Percentiles rank a stretch among this genome's conserved stretches.
These are phyloP conservation scores for Lophura nycthemera DNA, from an alignment of 2,113 vertebrate genomes.

Conservation along the genomic window DNA sequence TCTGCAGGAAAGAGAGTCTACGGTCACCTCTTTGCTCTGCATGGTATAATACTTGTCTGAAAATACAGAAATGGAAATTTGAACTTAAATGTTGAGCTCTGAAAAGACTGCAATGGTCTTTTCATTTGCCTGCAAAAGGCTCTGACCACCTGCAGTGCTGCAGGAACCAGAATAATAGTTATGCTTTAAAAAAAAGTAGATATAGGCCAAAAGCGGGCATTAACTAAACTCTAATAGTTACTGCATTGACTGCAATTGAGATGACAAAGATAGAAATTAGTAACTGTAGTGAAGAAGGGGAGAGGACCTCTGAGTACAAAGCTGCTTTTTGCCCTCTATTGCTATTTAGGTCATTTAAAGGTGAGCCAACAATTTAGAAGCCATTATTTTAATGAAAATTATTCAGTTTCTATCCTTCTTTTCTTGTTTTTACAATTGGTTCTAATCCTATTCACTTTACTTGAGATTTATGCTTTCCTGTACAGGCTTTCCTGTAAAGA, in stretches of 20 bases:
- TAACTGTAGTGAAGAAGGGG: neutral
- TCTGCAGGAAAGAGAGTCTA: neutral
- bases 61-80: neutral
- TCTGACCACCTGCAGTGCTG: neutral
- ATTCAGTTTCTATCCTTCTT: neutral
- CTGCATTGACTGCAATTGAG: neutral
- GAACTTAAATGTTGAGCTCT: neutral
- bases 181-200: neutral
- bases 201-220: slow-evolving; percentile 1
- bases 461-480: neutral
- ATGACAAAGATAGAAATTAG: neutral
- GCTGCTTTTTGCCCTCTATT: neutral
- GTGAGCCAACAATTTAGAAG: neutral
- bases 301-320: neutral
- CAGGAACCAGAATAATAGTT: neutral
- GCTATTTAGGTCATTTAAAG: neutral
- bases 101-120: neutral
- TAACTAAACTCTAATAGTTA: neutral
- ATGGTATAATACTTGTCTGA: neutral
- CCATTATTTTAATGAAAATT: neutral
- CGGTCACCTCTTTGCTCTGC: neutral
- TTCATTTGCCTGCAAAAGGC: slow-evolving; percentile 27
- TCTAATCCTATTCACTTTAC: neutral
- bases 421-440: neutral
- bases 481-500: neutral